These are phyloP conservation scores for Eurois occulta DNA, from an alignment of 2,888 invertebrate genomes.

Conservation along the genomic window DNA sequence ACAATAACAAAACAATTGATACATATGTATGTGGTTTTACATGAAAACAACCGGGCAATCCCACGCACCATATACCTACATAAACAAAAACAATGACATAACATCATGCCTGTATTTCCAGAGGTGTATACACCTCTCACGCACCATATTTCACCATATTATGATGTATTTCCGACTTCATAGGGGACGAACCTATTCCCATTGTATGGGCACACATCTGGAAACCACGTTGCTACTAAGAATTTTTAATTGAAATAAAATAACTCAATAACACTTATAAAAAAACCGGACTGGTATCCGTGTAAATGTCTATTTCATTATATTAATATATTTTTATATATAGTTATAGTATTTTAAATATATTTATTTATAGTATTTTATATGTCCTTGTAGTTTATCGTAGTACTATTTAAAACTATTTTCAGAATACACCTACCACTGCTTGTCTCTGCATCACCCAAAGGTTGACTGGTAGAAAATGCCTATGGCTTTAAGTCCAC, in stretches of 20 bases:
- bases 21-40: neutral
- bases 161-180: neutral
- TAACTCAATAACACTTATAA: neutral
- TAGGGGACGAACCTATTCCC: neutral
- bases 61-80: neutral
- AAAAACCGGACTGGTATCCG: no score
- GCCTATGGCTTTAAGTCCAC: no score
- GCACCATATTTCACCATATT: neutral
- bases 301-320: no score
- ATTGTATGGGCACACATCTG: neutral
- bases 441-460: no score
- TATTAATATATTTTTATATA: no score
- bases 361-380: no score
- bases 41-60: slow-evolving; percentile 5
- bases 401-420: no score
- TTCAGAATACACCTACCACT: no score
- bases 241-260: neutral
- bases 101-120: neutral
- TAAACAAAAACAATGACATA: neutral
- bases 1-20: neutral
- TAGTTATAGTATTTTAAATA: no score
- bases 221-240: neutral
- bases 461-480: no score
- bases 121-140: neutral
- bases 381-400: no score